Evolutionary conservation across 2,113 vertebrate genomes (phyloP).

Genomic region (Xyrauchen texanus): DNA sequence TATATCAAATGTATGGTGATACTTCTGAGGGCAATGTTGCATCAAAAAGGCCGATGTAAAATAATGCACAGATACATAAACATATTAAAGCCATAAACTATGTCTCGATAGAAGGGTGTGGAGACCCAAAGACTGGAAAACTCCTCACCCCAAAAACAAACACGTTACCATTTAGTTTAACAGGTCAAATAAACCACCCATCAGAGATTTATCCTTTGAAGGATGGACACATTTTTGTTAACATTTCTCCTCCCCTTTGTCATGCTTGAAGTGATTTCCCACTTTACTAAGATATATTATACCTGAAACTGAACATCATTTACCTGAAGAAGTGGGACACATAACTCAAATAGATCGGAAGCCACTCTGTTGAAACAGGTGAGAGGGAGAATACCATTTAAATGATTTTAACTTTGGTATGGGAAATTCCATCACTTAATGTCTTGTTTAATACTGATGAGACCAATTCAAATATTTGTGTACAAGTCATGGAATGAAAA

Average conservation of each 20-base stretch:
- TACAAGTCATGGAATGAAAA: no score
- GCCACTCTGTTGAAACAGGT: neutral
- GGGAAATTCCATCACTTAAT: neutral
- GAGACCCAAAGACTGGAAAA: neutral
- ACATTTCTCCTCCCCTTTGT: neutral
- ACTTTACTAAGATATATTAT: neutral
- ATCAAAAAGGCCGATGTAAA: no score
- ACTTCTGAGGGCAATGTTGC: no score
- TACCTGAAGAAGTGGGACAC: neutral
- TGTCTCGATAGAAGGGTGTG: constrained; percentile 38
- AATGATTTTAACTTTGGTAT: neutral
- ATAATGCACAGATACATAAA: no score
- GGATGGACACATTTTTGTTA: no score
- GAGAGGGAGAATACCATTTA: neutral
- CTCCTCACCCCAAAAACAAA: constrained; percentile 67
- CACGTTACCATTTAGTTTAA: constrained; percentile 45
- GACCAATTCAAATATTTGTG: no score
- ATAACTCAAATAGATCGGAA: neutral
- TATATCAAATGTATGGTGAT: no score
- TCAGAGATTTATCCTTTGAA: neutral
- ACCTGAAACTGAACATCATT: neutral
- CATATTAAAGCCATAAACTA: no score
- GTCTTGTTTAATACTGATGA: neutral
- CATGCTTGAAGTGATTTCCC: neutral
- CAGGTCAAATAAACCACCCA: constrained; percentile 6